These are phyloP conservation scores for Drosophila antonietae DNA, from an alignment of 2,888 invertebrate genomes.

Conservation along the genomic window DNA sequence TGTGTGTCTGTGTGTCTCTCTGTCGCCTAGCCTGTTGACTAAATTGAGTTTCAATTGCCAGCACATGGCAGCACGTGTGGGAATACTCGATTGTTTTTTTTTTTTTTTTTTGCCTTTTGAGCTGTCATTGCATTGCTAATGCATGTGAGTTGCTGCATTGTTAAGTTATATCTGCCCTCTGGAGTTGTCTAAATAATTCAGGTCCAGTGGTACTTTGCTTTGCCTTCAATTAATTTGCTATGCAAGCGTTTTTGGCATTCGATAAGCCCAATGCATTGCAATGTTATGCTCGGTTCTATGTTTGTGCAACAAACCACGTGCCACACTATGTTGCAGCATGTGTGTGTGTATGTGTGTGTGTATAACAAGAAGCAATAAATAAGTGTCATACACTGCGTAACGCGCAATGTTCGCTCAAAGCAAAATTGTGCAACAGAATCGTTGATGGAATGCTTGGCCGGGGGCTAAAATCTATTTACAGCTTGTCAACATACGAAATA, in stretches of 20 bases:
- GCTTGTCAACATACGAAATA: constrained; percentile 21
- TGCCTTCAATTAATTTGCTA: constrained; percentile 55
- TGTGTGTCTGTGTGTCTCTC: constrained; percentile 1
- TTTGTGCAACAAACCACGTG: constrained; percentile 5
- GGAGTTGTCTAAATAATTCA: constrained; percentile 66
- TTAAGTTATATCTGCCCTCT: neutral
- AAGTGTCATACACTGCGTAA: constrained; percentile 48
- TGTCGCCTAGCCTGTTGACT: constrained; percentile 59
- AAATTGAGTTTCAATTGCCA: constrained; percentile 77
- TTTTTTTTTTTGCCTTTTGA: constrained; percentile 47
- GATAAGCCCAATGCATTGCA: constrained; percentile 23
- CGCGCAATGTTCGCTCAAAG: constrained; percentile 28
- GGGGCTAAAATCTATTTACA: constrained; percentile 7
- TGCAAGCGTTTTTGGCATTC: constrained; percentile 38
- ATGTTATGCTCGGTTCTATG: neutral
- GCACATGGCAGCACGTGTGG: constrained; percentile 70
- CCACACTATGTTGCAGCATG: constrained; percentile 4
- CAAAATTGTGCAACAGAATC: neutral
- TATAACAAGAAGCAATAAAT: constrained; percentile 23
- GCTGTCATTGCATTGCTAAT: constrained; percentile 61
- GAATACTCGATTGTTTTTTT: constrained; percentile 65
- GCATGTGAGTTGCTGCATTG: constrained; percentile 50
- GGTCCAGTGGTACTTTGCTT: constrained; percentile 13
- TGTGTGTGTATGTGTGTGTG: neutral
- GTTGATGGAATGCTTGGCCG: neutral